Base-by-base conservation (phyloP, 2,113 vertebrate species). In the Turdus rufiventris region DNA sequence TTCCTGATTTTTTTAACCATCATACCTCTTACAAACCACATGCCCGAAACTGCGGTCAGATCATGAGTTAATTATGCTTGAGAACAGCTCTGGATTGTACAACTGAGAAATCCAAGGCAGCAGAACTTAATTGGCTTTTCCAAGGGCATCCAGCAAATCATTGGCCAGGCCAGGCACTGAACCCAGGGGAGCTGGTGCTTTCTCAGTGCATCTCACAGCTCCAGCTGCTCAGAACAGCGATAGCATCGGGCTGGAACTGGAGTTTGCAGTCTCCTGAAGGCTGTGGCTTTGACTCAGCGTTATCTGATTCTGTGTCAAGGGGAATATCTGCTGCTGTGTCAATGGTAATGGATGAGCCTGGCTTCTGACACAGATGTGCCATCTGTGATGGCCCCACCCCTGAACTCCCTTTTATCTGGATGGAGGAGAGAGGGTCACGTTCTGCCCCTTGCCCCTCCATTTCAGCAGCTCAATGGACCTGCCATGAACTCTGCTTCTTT, bases 61-160 rank as follows among this genome's bases (percentile, higher is more conserved):
- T 70, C 79, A 76, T 36, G 75, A 89, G 88, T 93, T 94, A 96
- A 96, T 95, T 95, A 93, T 8, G 56, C 91, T 75, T 19, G 63
- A 3, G 17, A 80, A 70, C 57, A 42, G 88, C 88, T 92, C 92
- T 65, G 86, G 80, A 77, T 96, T 38, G 85, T 53, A 71, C 78
- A 83, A 29, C 82, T 72, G 85, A 93, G 90, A 94, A 90, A 95
- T 88, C 79, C 6, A 12, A 96, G 76, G 92, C 79, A 85, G 75
- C 54, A 73, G 45, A 90, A 51, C 65, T 78, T 95, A 96, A 95
- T 90, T 95, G 90, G 92, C 90, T 96, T 95, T 95, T 96, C 81
- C 94, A 90, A 95, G 95, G 90, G 68, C 90, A 94, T 90, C 88
- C 92, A 96, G 92, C 60, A 89, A 94, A 91, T 86, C 85, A 61